Evolutionary conservation across 2,888 invertebrate genomes (phyloP).

Genomic region (Drosophila multiciliata): DNA sequence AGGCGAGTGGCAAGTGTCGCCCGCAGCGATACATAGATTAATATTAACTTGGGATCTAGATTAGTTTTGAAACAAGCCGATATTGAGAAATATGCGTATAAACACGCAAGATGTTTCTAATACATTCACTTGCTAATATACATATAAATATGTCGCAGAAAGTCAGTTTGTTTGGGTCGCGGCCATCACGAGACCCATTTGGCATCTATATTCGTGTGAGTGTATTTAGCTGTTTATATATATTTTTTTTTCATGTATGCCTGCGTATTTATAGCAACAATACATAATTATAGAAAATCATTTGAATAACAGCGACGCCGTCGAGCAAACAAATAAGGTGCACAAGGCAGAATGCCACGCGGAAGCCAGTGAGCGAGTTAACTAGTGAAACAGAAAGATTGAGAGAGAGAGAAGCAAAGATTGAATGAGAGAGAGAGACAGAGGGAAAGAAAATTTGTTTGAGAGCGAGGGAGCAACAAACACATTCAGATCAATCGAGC

Average conservation of each 20-base stretch:
- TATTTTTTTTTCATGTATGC: conserved; percentile 28
- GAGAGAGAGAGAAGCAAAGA: background rate
- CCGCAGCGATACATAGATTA: background rate
- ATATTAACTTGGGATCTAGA: background rate
- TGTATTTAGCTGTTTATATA: conserved; percentile 22
- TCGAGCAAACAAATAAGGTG: conserved; percentile 61
- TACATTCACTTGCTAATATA: conserved; percentile 6
- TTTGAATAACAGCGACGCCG: conserved; percentile 42
- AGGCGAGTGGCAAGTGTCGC: background rate
- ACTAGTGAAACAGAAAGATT: conserved; percentile 13
- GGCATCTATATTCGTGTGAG: conserved; percentile 35
- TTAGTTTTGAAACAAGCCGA: background rate
- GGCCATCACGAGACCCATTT: conserved; percentile 68
- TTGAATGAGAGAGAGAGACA: conserved; percentile 6
- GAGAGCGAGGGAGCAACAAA: background rate
- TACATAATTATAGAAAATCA: conserved; percentile 71
- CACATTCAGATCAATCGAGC: conserved; percentile 5
- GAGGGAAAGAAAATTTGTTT: background rate
- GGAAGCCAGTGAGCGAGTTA: conserved; percentile 51
- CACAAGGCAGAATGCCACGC: conserved; percentile 70
- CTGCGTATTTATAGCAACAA: conserved; percentile 70
- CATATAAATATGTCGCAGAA: conserved; percentile 31
- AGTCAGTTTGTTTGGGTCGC: conserved; percentile 56
- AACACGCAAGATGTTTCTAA: background rate
- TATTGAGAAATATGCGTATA: background rate